Evolutionary conservation across 2,888 invertebrate species (phyloP).

Genomic region (Spialia ferax): DNA sequence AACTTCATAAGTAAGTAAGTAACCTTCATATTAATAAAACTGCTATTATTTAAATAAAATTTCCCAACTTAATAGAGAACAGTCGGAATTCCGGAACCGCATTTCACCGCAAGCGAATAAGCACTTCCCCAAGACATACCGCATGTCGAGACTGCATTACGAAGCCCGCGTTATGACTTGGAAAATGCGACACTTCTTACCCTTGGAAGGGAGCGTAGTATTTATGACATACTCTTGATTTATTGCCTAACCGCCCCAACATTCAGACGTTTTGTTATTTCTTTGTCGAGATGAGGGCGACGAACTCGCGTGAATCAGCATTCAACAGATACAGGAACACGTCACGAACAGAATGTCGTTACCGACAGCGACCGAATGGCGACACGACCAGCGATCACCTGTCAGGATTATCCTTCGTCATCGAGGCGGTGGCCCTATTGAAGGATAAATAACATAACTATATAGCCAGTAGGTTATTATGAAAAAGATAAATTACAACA

Average conservation of each 20-base stretch:
- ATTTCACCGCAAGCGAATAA: constrained; percentile 48
- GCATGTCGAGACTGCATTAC: constrained; percentile 63
- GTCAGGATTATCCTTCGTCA: constrained; percentile 17
- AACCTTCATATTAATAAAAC: neutral
- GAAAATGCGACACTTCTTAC: constrained; percentile 73
- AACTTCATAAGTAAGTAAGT: too few relatives aligned
- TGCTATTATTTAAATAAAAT: constrained; percentile 43
- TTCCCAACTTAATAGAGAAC: constrained; percentile 62
- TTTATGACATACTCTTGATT: constrained; percentile 71
- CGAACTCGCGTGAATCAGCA: constrained; percentile 48
- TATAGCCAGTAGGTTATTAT: too few relatives aligned
- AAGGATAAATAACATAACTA: neutral
- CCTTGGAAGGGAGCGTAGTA: constrained; percentile 61
- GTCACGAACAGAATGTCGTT: constrained; percentile 29
- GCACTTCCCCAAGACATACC: constrained; percentile 47
- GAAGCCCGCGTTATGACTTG: constrained; percentile 65
- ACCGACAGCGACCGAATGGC: constrained; percentile 13
- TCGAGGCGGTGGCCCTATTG: neutral
- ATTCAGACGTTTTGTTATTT: constrained; percentile 64
- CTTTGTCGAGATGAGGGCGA: constrained; percentile 58
- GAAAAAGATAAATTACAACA: too few relatives aligned
- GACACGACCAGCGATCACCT: constrained; percentile 19
- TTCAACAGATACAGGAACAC: constrained; percentile 36
- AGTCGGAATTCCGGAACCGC: constrained; percentile 48
- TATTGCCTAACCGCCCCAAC: constrained; percentile 64